These are phyloP conservation scores for Daphoenositta chrysoptera DNA, from an alignment of 2,113 vertebrate genomes.

Conservation along the genomic window DNA sequence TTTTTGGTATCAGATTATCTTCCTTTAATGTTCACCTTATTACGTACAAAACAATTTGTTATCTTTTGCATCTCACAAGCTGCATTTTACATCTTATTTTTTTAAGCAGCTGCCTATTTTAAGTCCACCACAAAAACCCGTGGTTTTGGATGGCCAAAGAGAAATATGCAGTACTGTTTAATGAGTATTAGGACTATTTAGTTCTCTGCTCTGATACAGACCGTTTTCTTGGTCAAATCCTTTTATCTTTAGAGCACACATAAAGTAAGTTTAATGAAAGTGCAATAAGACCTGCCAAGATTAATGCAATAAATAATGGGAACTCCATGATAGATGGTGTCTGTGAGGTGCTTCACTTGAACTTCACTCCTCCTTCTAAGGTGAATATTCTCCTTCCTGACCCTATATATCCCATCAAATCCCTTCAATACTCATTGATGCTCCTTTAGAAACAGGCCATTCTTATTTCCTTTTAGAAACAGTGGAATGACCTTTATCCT, in stretches of 20 bases:
- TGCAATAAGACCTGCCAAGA: not conserved
- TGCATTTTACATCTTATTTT: not conserved
- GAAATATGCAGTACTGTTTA: not conserved
- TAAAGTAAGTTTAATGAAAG: not conserved
- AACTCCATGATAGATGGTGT: not conserved
- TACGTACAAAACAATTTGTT: not conserved
- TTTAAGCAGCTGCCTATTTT: not conserved
- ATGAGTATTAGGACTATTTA: not conserved
- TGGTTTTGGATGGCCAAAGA: not conserved
- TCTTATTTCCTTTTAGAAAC: not conserved
- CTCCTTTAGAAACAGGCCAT: not conserved
- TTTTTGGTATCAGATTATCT: not conserved
- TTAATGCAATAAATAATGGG: not conserved
- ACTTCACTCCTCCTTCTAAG: not conserved
- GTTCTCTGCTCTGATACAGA: not conserved
- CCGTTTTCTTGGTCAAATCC: not conserved
- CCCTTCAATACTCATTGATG: not conserved
- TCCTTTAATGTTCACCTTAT: not conserved
- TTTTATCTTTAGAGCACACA: not conserved
- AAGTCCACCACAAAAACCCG: not conserved
- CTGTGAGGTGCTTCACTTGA: not conserved
- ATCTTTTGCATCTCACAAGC: not conserved
- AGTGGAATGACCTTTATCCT: not conserved
- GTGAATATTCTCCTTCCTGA: not conserved
- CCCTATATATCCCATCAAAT: not conserved